Evolutionary conservation across 2,113 vertebrate genomes (phyloP).

Genomic region (Pelvicachromis taeniatus): DNA sequence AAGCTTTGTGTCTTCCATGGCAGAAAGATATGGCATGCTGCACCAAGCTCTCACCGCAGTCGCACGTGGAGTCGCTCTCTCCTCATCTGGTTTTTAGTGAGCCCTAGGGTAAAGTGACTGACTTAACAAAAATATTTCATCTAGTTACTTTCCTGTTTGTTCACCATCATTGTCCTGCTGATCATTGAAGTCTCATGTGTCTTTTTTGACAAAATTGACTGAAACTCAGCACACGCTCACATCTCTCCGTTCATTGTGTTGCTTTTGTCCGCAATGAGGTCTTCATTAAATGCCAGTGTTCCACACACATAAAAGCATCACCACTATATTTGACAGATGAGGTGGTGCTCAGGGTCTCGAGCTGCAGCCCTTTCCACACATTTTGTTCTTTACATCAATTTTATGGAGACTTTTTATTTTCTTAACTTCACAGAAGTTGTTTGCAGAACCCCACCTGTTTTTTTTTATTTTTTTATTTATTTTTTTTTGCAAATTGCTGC

Average conservation of each 20-base stretch:
- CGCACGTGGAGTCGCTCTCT: not conserved
- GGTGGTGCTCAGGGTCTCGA: not conserved
- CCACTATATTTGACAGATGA: not conserved
- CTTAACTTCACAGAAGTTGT: not conserved
- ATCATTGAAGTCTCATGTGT: not conserved
- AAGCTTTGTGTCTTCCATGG: not conserved
- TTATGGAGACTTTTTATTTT: not conserved
- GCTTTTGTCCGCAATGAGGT: not conserved
- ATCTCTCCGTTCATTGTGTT: not conserved
- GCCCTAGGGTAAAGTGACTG: not conserved
- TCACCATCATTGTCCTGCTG: not conserved
- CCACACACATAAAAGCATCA: not conserved
- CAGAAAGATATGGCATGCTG: not conserved
- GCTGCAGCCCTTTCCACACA: not conserved
- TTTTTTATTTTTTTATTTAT: fast-evolving
- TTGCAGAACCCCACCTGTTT: not conserved
- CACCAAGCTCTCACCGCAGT: not conserved
- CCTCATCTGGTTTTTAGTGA: not conserved
- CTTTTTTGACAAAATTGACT: not conserved
- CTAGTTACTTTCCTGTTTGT: not conserved
- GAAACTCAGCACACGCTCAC: not conserved
- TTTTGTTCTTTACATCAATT: not conserved
- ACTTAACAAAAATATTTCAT: not conserved
- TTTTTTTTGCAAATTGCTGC: not conserved
- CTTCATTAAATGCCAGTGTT: not conserved